A percentile compares a stretch with the other conserved stretches of the same genome.
Conservation (phyloP, 2,888 invertebrate species). For the Abscondita cerata region DNA sequence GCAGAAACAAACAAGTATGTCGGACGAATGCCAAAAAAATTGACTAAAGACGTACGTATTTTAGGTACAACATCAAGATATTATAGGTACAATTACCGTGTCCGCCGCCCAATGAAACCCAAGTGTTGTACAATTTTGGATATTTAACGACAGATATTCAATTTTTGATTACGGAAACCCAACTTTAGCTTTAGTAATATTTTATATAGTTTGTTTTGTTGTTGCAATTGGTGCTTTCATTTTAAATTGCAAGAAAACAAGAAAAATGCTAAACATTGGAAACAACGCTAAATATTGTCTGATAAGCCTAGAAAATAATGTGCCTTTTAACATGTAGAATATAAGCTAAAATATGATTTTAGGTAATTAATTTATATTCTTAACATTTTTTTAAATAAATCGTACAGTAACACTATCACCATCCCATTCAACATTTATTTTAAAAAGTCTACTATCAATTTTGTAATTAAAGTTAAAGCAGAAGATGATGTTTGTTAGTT, state of each 20-base stretch:
- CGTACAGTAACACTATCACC: no score
- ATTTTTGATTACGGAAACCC: conserved; percentile 61
- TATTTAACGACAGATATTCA: conserved; percentile 62
- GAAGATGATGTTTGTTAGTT: no score
- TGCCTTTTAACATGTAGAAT: not conserved
- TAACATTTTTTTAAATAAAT: no score
- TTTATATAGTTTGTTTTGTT: conserved; percentile 68
- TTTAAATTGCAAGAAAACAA: conserved; percentile 63
- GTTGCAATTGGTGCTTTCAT: conserved; percentile 68
- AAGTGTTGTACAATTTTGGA: conserved; percentile 65
- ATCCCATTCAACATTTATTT: no score
- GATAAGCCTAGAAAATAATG: not conserved
- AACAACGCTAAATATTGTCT: conserved; percentile 3
- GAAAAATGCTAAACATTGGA: conserved; percentile 14
- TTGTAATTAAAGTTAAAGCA: no score
- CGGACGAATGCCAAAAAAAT: no score
- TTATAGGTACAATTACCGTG: conserved; percentile 85
- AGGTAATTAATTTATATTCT: no score
- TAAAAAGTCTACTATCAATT: no score
- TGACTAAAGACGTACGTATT: no score
- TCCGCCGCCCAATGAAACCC: conserved; percentile 80
- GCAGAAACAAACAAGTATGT: conserved; percentile 75
- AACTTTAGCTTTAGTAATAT: conserved; percentile 66
- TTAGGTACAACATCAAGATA: conserved; percentile 84
- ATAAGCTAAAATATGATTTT: no score